A percentile compares a stretch with the other conserved stretches of the same genome.
These are phyloP conservation scores for Tapera naevia DNA, from an alignment of 2,797 vertebrate species.

Conservation along the genomic window DNA sequence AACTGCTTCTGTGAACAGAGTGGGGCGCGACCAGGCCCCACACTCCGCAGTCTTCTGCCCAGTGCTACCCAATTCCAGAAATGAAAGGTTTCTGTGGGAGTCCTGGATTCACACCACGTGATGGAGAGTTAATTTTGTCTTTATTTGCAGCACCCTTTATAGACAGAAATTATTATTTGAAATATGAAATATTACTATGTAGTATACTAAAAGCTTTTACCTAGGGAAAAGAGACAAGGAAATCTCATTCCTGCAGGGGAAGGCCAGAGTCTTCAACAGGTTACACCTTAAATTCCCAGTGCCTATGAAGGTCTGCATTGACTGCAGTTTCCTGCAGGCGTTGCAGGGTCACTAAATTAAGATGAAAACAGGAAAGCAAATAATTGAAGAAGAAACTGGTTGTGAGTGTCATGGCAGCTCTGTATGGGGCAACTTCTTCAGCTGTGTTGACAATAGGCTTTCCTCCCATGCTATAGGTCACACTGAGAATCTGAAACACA, in stretches of 20 bases:
- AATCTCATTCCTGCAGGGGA: neutral
- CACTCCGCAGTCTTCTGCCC: neutral
- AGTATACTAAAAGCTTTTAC: neutral
- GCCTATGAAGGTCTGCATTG: neutral
- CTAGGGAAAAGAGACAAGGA: neutral
- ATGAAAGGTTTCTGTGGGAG: neutral
- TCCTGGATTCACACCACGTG: neutral
- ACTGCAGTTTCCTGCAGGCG: neutral
- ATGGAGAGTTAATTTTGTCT: constrained; percentile 40
- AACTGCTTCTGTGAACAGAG: neutral
- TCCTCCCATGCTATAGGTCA: neutral
- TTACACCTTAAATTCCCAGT: neutral
- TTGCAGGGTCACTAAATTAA: constrained; percentile 38
- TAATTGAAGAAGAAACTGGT: neutral
- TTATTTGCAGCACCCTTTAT: constrained; percentile 28
- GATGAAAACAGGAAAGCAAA: neutral
- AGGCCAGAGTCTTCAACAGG: neutral
- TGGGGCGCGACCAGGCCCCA: neutral
- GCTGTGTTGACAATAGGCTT: neutral
- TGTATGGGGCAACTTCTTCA: neutral
- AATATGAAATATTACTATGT: neutral
- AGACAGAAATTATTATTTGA: constrained; percentile 27
- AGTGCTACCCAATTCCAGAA: constrained; percentile 23
- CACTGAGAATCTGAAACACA: neutral
- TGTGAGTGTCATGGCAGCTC: neutral